Evolutionary conservation across 37 sponge, comb jelly and placozoan species (phyloP), one percentile per base, ranked within the genome.

Genomic region (Dysidea cf. avara): DNA sequence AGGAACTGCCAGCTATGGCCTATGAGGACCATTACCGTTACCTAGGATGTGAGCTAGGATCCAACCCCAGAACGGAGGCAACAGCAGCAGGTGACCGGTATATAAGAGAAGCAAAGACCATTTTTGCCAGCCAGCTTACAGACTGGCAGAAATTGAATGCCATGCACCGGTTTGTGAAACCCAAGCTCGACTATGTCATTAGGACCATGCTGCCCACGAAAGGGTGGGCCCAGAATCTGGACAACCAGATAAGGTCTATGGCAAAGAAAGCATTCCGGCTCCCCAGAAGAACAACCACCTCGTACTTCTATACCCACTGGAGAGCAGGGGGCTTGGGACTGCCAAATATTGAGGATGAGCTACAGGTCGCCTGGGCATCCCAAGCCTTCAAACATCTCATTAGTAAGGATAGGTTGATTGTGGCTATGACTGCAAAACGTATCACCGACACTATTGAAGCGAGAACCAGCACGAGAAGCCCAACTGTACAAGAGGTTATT

Each of bases 121-220:
- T 81, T n/a, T 1, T 24, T 12, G 22, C 36, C 39, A 56, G 58
- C 36, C 25, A 7, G 0, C 56, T 83, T 20, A 50, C 77, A 22
- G 71, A 75, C 43, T 83, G 84, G 84, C 84, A 76, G 54, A 83
- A 83, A 55, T 37, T 83, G 28, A 71, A 83, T 61, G 84, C 84
- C 62, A 69, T 69, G 63, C 59, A 64, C 32, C 46, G 20, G 20
- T 83, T 83, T 65, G 63, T 68, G 21, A 12, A 59, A 33, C 56
- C 84, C 35, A 67, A 49, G 34, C 40, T 39, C 22, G 28, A 36
- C 21, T 72, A 64, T 47, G 56, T 53, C 13, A 64, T 81, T 13
- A 18, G 39, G 32, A 38, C 76, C 11, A 24, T 71, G 39, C 13
- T 36, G 13, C 58, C 64, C n/a, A 20, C 21, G 21, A 33, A 33